Evolutionary conservation across 1,140 invertebrate species (phyloP).

Genomic region (Ceratitis capitata): DNA sequence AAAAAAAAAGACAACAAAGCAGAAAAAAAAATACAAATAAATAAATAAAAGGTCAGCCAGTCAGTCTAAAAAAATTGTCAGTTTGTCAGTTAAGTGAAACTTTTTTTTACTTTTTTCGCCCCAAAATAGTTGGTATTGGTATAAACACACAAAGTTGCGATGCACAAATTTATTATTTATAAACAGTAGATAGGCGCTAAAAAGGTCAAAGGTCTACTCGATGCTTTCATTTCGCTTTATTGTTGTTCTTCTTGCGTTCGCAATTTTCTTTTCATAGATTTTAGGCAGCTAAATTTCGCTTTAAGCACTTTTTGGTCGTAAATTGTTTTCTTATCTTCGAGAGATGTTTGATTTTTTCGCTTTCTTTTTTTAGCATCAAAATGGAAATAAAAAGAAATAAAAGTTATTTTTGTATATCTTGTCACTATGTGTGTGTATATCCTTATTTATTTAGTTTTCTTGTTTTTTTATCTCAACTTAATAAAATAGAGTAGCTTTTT

Average conservation of each 20-base stretch:
- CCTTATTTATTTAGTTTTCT: too few species aligned
- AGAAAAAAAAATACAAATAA: not conserved
- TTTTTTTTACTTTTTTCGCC: too few species aligned
- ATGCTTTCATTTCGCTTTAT: too few species aligned
- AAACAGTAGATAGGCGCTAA: not conserved
- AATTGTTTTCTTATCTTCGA: conserved; percentile 8
- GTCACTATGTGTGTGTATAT: too few species aligned
- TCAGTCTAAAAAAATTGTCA: not conserved
- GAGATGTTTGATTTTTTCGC: too few species aligned
- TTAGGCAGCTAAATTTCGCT: not conserved
- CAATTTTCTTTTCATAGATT: not conserved
- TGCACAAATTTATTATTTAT: conserved; percentile 24
- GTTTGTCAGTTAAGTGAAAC: not conserved
- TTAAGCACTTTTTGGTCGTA: not conserved
- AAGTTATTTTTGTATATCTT: too few species aligned
- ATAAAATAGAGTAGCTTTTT: too few species aligned
- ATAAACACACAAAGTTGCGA: not conserved
- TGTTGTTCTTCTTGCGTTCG: not conserved
- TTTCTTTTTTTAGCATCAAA: too few species aligned
- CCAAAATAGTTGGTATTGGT: too few species aligned
- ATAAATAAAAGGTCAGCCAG: not conserved
- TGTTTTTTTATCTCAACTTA: too few species aligned
- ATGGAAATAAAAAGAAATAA: too few species aligned
- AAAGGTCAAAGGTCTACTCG: conserved; percentile 1
- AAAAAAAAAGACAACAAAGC: not conserved